Base-by-base conservation (phyloP, 2,888 invertebrate species). In the Gandaritis pyraliata region DNA sequence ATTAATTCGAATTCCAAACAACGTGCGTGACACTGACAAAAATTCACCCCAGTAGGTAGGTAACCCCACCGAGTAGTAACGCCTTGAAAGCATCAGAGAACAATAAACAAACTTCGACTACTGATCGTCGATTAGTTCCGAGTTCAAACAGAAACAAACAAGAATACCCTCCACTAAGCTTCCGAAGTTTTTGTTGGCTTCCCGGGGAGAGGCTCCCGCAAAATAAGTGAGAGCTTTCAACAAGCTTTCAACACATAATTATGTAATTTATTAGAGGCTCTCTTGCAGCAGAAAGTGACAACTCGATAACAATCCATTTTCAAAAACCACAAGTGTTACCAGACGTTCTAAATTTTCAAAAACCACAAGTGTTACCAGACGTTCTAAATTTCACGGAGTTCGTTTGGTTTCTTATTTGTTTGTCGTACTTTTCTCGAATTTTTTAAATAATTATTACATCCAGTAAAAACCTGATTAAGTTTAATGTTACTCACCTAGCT, bases 191-290 rank as follows among this genome's bases (percentile, higher is more conserved):
- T 86, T 80, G 72, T 72, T 36, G 75, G 69, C 76, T 65, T 73
- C 87, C 84, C 66, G 74, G 51, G 58, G 83, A 59, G 81, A 64
- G 58, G 55, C 72, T 53, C 75, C 82, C 81, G 65, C 78, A 76
- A 74, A 47, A 80, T 77, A 77, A 81, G 79, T 77, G 72, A 80
- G 71, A 80, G 72, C 80, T 80, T 83, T 85, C 83, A 80, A 79
- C 83, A 77, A 80, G 72, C 80, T 80, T 83, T 85, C 83, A 80
- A 79, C 83, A 77, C 43, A 82, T 77, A 69, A 69, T 58, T 60
- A 13, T 1, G 2, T 43, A 72, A 69, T 74, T 54, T 70, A 68
- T 46, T 64, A 65, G 73, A 65, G 54, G 64, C 65, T 72, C 7
- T 70, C 62, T 66, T 67, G 66, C 57, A 58, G 51, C 52, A 73